These are phyloP conservation scores for Cebidichthys violaceus DNA, from an alignment of 2,113 vertebrate species.

Conservation along the genomic window DNA sequence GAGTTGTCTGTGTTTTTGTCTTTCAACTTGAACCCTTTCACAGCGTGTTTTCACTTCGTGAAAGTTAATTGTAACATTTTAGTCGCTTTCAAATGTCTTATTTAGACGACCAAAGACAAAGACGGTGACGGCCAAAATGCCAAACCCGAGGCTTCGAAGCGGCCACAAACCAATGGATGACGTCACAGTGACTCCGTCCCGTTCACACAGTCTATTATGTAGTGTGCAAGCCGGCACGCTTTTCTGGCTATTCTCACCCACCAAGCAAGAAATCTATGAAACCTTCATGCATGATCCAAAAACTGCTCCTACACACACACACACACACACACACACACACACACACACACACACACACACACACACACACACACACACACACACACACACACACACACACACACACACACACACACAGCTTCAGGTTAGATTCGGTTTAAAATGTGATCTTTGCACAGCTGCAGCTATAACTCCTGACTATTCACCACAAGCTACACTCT, in stretches of 20 bases:
- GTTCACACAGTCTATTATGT: no score
- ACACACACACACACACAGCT: not conserved
- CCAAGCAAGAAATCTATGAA: not conserved
- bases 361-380: not conserved
- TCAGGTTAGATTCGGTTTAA: not conserved
- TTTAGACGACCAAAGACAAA: no score
- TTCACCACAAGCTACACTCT: not conserved
- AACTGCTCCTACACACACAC: not conserved
- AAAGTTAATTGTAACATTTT: no score
- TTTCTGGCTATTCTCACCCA: not conserved
- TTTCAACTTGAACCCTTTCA: no score
- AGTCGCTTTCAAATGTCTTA: no score
- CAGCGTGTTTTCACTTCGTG: no score
- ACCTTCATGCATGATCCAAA: not conserved
- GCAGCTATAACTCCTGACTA: not conserved
- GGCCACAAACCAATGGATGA: no score
- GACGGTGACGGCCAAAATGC: no score
- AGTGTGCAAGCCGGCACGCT: not conserved
- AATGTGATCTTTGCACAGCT: not conserved
- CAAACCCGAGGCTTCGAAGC: no score
- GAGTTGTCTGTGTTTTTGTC: no score
- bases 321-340: not conserved
- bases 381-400: no score
- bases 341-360: not conserved
- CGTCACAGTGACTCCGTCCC: no score